phyloP scores from a whole-genome alignment of 2,113 vertebrate genomes.

The Neofelis nebulosa region DNA sequence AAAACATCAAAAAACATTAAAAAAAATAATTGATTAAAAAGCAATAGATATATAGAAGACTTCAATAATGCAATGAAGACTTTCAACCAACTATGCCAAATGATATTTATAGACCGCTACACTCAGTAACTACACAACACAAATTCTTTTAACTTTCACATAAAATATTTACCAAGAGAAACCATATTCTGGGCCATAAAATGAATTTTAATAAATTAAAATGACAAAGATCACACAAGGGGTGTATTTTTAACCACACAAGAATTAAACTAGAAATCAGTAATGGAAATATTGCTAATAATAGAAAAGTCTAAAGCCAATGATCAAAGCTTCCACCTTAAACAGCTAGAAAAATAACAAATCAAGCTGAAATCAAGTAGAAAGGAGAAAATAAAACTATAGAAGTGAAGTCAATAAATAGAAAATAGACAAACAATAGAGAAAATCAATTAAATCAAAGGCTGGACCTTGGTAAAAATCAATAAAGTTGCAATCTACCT shows the following conservation, averaged over 20 bases:
- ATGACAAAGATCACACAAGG: background rate
- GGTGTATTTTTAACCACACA: background rate
- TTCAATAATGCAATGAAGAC: background rate
- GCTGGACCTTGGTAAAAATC: background rate
- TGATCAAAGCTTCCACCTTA: background rate
- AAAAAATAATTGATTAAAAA: background rate
- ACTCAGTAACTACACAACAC: background rate
- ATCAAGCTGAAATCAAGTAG: background rate
- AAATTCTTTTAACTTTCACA: background rate
- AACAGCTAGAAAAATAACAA: background rate
- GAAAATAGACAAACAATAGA: background rate
- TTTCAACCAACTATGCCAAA: background rate
- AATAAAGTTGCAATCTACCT: background rate
- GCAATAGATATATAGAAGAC: background rate
- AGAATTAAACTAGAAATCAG: constrained; percentile 26
- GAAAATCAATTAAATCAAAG: background rate
- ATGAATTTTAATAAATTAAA: background rate
- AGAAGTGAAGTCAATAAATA: background rate
- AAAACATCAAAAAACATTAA: no score
- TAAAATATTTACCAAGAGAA: background rate
- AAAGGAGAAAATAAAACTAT: background rate
- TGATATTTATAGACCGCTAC: background rate
- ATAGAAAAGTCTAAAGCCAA: background rate
- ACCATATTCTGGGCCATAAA: background rate
- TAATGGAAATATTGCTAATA: background rate